Conservation (phyloP, 2,888 invertebrate species). For the Machimus rusticus region DNA sequence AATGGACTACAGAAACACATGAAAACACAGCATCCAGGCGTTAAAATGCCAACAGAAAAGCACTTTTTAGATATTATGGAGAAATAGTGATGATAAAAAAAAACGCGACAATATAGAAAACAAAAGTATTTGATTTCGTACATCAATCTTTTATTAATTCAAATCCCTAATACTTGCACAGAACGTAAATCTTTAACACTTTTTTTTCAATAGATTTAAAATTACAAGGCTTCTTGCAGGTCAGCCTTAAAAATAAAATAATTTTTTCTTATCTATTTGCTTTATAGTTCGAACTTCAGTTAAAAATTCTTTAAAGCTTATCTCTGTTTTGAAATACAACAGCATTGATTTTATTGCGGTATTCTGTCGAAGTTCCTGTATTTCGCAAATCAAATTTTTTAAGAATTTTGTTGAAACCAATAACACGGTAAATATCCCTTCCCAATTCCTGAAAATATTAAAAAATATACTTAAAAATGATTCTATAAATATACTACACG, state of each 20-base stretch:
- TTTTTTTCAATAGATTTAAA: no score
- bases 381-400: slow-evolving; percentile 57
- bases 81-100: not conserved
- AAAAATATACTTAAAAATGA: not conserved
- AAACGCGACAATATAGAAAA: not conserved
- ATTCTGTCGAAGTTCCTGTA: slow-evolving; percentile 55
- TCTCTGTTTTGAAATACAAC: slow-evolving; percentile 44
- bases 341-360: slow-evolving; percentile 54
- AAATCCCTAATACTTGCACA: not conserved
- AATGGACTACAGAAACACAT: slow-evolving; percentile 49
- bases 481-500: not conserved
- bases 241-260: no score
- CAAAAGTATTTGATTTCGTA: not conserved
- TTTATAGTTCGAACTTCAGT: not conserved
- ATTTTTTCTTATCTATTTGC: not conserved
- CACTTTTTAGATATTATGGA: slow-evolving; percentile 45
- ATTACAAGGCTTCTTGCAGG: no score
- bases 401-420: slow-evolving; percentile 56
- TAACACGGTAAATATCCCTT: slow-evolving; percentile 56
- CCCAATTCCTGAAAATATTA: slow-evolving; percentile 55
- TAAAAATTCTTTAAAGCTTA: not conserved
- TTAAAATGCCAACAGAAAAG: slow-evolving; percentile 49
- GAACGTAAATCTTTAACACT: not conserved
- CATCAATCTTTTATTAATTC: not conserved
- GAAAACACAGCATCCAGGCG: slow-evolving; percentile 46